These are phyloP conservation scores for Drosophila algonquin DNA, from an alignment of 2,888 invertebrate genomes.

Conservation along the genomic window DNA sequence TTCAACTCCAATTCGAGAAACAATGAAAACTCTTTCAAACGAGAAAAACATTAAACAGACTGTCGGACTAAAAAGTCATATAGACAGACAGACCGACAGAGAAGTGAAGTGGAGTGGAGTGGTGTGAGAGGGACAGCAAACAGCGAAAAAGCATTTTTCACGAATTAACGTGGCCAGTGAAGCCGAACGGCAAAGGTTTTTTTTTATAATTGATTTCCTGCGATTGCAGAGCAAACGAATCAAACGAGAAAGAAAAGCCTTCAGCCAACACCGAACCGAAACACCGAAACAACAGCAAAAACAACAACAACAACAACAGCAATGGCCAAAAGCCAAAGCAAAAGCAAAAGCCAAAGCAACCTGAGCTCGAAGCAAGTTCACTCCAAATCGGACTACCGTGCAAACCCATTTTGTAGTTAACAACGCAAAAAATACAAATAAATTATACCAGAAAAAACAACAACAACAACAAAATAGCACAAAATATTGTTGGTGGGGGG, in stretches of 20 bases:
- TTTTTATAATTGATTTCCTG: conserved; percentile 75
- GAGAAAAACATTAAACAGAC: conserved; percentile 48
- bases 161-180: conserved; percentile 75
- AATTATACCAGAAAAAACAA: conserved; percentile 25
- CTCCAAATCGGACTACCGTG: conserved; percentile 54
- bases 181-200: conserved; percentile 73
- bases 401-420: conserved; percentile 57
- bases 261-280: conserved; percentile 5
- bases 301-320: conserved; percentile 31
- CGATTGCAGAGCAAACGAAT: conserved; percentile 63
- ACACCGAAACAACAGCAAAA: conserved; percentile 26
- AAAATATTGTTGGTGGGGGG: conserved; percentile 46
- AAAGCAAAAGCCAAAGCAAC: conserved; percentile 26
- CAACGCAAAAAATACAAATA: conserved; percentile 40
- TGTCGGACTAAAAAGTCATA: conserved; percentile 17
- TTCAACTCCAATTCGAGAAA: conserved; percentile 57
- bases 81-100: not conserved
- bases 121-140: conserved; percentile 13
- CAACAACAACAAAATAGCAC: conserved; percentile 39
- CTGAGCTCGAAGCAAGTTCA: conserved; percentile 45
- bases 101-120: not conserved
- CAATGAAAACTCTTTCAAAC: conserved; percentile 76
- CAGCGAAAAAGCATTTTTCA: conserved; percentile 68
- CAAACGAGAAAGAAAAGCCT: conserved; percentile 52
- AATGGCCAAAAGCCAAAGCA: conserved; percentile 34